Evolutionary conservation across 1,140 invertebrate species (phyloP).

Genomic region (Diorhabda elongata): DNA sequence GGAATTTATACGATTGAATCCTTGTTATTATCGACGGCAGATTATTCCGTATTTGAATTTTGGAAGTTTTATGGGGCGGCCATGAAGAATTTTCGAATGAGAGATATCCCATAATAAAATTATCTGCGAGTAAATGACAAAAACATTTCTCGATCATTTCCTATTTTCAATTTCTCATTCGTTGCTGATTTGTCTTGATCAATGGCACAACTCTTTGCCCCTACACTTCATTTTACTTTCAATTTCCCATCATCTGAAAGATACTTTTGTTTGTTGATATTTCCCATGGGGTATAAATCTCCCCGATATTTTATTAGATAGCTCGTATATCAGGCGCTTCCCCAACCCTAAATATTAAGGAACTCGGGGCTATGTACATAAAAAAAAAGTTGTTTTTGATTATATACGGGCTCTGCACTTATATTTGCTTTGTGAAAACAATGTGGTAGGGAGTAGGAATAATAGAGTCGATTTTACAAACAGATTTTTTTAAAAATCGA

Average conservation of each 20-base stretch:
- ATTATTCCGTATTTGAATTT: no score
- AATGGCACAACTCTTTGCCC: background rate
- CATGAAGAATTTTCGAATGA: no score
- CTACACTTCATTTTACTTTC: background rate
- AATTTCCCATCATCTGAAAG: background rate
- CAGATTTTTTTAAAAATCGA: no score
- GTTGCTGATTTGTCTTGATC: no score
- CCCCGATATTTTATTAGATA: background rate
- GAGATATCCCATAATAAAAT: no score
- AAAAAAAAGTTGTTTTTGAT: background rate
- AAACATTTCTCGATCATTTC: no score
- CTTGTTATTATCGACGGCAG: no score
- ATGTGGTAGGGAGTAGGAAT: background rate
- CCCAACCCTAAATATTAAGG: background rate
- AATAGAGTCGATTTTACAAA: background rate
- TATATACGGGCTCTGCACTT: background rate
- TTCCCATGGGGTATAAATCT: background rate
- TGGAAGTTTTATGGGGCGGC: no score
- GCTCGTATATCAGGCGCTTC: background rate
- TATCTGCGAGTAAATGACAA: no score
- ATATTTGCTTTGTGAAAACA: background rate
- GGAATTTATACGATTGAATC: no score
- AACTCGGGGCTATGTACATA: background rate
- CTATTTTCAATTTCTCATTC: no score
- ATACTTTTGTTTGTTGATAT: conserved; percentile 3